Conservation (phyloP, 2,113 vertebrate species). For the Pachycephala philippinensis region DNA sequence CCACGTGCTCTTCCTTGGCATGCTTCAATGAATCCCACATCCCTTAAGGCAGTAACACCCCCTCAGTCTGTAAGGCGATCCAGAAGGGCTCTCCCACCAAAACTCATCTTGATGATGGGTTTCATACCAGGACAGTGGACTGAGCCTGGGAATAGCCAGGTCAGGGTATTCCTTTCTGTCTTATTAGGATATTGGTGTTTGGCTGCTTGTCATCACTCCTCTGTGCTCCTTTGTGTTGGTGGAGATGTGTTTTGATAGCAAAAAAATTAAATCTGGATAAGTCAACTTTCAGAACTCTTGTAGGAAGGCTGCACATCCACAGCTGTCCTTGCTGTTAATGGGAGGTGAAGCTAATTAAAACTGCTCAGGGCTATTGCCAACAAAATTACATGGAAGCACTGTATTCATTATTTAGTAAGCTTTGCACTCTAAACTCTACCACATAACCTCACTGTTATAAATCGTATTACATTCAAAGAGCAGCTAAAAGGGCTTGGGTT, state of each 20-base stretch:
- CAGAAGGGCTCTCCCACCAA: background rate
- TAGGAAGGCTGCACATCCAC: background rate
- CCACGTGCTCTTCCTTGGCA: background rate
- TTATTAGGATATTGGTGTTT: background rate
- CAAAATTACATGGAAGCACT: background rate
- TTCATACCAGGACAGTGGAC: background rate
- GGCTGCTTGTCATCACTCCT: background rate
- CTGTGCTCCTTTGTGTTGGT: background rate
- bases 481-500: conserved; percentile 6
- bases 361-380: background rate
- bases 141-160: background rate
- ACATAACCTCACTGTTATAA: background rate
- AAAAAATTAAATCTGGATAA: background rate
- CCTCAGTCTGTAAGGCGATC: background rate
- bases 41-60: background rate
- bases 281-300: background rate
- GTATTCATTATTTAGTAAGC: conserved; percentile 39
- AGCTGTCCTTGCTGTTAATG: background rate
- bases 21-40: background rate
- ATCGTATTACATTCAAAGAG: background rate
- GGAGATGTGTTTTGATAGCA: background rate
- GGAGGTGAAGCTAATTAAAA: conserved; percentile 44
- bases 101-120: background rate
- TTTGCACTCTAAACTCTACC: background rate
- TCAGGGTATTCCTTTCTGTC: background rate